Conservation (phyloP, 2,888 invertebrate species). For the Pristionchus arcanus region DNA sequence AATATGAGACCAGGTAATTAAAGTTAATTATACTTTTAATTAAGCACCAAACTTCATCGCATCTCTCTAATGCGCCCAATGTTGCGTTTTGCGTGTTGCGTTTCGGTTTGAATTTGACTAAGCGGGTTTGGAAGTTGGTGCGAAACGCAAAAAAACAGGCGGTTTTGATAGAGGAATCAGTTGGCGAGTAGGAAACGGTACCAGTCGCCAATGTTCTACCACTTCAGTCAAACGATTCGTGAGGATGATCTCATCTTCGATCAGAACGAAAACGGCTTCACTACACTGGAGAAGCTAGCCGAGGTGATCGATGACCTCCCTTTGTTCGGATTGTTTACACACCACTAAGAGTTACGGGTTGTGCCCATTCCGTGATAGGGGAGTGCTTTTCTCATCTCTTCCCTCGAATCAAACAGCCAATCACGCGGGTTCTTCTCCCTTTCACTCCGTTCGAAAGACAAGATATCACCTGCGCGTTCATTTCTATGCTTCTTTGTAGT, state of each 20-base stretch:
- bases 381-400: background rate
- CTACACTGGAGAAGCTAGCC: slow-evolving; percentile 52
- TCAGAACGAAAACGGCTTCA: slow-evolving; percentile 59
- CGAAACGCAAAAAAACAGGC: background rate
- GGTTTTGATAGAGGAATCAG: background rate
- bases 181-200: background rate
- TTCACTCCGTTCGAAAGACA: background rate
- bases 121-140: background rate
- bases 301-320: slow-evolving; percentile 29
- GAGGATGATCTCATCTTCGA: slow-evolving; percentile 61
- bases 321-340: background rate
- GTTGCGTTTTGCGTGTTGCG: background rate
- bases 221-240: slow-evolving; percentile 44
- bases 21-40: background rate
- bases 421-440: slow-evolving; percentile 16
- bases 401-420: background rate
- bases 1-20: slow-evolving; percentile 56
- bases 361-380: slow-evolving; percentile 2
- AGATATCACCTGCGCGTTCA: background rate
- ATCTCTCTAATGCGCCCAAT: background rate
- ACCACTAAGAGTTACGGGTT: background rate
- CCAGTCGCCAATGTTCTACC: background rate
- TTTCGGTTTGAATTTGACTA: background rate
- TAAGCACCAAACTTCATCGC: background rate
- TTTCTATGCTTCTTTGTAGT: background rate